Conservation (phyloP, 2,888 invertebrate genomes). For the Lasioglossum morio region DNA sequence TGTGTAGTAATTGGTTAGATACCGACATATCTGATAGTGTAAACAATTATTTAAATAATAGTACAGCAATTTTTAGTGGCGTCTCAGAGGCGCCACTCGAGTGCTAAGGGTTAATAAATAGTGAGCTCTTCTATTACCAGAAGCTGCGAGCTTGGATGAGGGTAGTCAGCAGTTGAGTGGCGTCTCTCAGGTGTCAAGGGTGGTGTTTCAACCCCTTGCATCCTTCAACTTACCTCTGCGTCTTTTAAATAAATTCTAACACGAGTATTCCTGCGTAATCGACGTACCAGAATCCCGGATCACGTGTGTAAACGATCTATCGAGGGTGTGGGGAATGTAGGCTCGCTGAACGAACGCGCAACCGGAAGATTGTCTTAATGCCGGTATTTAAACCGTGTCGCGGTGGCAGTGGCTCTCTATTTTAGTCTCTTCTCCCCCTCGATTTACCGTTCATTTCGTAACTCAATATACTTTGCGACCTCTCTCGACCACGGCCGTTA, state of each 20-base stretch:
- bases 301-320: neutral
- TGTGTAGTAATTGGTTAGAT: too few species aligned
- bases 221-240: neutral
- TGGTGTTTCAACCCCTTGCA: neutral
- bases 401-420: conserved; percentile 65
- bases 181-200: too few species aligned
- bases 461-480: conserved; percentile 66
- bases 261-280: neutral
- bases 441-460: conserved; percentile 72
- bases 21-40: too few species aligned
- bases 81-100: too few species aligned
- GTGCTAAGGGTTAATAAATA: too few species aligned
- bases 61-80: too few species aligned
- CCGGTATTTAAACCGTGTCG: conserved; percentile 66
- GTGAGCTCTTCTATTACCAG: neutral
- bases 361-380: conserved; percentile 60
- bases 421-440: conserved; percentile 65
- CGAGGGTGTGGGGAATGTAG: neutral
- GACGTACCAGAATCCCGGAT: neutral
- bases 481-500: conserved; percentile 55
- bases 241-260: neutral
- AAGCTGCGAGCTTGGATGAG: too few species aligned
- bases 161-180: too few species aligned
- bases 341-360: conserved; percentile 15
- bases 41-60: too few species aligned